phyloP scores from a whole-genome alignment of 1,140 invertebrate genomes.

The Pseudoatta argentina region DNA sequence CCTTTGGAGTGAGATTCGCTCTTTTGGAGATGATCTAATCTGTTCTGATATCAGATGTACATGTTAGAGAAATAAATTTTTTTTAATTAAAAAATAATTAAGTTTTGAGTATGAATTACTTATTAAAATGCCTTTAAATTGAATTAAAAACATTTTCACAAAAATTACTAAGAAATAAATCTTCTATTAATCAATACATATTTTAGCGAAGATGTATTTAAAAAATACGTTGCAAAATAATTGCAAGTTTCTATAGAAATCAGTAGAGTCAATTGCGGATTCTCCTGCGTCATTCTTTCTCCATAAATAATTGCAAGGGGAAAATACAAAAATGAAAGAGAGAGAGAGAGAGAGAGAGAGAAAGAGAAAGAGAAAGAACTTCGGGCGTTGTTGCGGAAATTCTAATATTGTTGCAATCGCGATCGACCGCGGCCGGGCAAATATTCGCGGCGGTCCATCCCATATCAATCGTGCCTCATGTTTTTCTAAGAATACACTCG shows the following conservation, averaged over 20 bases:
- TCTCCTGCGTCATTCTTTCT: not conserved
- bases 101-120: too few relatives aligned
- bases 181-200: not conserved
- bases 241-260: not conserved
- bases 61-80: too few relatives aligned
- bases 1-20: too few relatives aligned
- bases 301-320: conserved; percentile 17
- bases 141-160: not conserved
- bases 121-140: too few relatives aligned
- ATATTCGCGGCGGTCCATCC: conserved; percentile 28
- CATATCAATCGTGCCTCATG: conserved; percentile 42
- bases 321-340: not conserved
- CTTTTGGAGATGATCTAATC: too few relatives aligned
- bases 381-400: not conserved
- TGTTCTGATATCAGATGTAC: too few relatives aligned
- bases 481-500: conserved; percentile 49
- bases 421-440: not conserved
- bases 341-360: not conserved
- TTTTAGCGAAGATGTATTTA: too few relatives aligned
- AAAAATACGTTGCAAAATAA: too few relatives aligned
- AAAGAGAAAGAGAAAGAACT: not conserved
- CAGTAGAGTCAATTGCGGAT: not conserved
- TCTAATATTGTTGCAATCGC: conserved; percentile 35
- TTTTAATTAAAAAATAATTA: too few relatives aligned
- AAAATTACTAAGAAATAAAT: not conserved